Conservation (phyloP, 2,888 invertebrate genomes). For the Apoda limacodes region DNA sequence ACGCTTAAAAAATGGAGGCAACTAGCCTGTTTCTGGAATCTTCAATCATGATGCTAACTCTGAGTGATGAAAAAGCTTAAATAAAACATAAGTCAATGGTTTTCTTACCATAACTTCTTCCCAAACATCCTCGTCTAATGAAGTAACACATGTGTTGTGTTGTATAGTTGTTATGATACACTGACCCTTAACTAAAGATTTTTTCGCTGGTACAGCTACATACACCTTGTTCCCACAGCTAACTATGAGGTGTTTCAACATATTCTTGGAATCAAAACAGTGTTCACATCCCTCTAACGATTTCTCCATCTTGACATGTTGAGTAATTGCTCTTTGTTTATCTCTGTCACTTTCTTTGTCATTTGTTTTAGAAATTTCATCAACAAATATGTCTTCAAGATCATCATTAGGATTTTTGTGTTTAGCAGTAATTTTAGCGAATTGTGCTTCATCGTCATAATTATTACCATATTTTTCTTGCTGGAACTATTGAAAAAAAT, state of each 20-base stretch:
- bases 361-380: conserved; percentile 77
- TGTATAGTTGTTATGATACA: conserved; percentile 87
- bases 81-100: not conserved
- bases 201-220: conserved; percentile 82
- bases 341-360: conserved; percentile 73
- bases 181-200: conserved; percentile 87
- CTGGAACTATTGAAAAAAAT: conserved; percentile 73
- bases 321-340: conserved; percentile 75
- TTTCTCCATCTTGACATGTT: conserved; percentile 76
- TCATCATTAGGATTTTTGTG: conserved; percentile 77
- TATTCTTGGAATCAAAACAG: conserved; percentile 84
- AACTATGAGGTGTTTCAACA: conserved; percentile 88
- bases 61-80: no score
- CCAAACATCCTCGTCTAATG: conserved; percentile 96
- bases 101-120: conserved; percentile 83
- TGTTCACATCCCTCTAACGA: conserved; percentile 83
- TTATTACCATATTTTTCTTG: conserved; percentile 84
- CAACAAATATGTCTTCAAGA: conserved; percentile 87
- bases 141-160: conserved; percentile 83
- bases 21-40: no score
- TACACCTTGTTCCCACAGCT: conserved; percentile 87
- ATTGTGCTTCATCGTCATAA: conserved; percentile 83
- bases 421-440: conserved; percentile 79
- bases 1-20: no score
- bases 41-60: no score